Evolutionary conservation across 2,888 invertebrate species (phyloP).

Genomic region (Conops quadrifasciatus): DNA sequence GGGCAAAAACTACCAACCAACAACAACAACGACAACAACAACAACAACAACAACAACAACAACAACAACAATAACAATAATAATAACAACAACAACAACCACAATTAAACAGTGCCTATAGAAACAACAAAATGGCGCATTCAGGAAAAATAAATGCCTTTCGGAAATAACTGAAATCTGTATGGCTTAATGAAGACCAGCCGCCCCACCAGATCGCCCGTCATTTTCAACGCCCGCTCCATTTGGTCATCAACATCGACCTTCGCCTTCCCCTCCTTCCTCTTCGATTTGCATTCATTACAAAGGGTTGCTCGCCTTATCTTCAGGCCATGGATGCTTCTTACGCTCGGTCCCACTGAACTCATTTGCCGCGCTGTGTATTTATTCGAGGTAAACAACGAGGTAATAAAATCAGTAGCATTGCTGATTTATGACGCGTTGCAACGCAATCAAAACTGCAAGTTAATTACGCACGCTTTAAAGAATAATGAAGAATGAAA

Average conservation of each 20-base stretch:
- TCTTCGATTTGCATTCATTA: neutral
- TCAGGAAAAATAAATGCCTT: constrained; percentile 49
- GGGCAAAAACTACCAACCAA: neutral
- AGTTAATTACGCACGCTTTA: constrained; percentile 49
- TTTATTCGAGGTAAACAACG: constrained; percentile 37
- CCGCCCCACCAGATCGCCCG: constrained; percentile 6
- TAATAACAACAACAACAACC: neutral
- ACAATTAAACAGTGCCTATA: constrained; percentile 12
- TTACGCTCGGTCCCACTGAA: neutral
- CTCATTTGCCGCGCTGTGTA: constrained; percentile 12
- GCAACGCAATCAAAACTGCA: constrained; percentile 54
- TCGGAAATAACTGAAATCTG: constrained; percentile 52
- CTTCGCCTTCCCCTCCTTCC: neutral
- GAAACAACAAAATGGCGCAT: neutral
- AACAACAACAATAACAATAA: neutral
- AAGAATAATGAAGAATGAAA: neutral
- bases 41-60: constrained; percentile 2
- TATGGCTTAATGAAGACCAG: constrained; percentile 46
- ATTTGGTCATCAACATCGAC: no score
- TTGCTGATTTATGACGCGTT: constrained; percentile 54
- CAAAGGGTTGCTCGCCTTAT: neutral
- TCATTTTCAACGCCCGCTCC: no score
- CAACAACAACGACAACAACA: neutral
- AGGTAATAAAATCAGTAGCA: constrained; percentile 41
- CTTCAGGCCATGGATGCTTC: neutral